Percentiles rank a stretch among this genome's conserved stretches.
Evolutionary conservation across 1,140 invertebrate genomes (phyloP).

Genomic region (Zaprionus ghesquierei): DNA sequence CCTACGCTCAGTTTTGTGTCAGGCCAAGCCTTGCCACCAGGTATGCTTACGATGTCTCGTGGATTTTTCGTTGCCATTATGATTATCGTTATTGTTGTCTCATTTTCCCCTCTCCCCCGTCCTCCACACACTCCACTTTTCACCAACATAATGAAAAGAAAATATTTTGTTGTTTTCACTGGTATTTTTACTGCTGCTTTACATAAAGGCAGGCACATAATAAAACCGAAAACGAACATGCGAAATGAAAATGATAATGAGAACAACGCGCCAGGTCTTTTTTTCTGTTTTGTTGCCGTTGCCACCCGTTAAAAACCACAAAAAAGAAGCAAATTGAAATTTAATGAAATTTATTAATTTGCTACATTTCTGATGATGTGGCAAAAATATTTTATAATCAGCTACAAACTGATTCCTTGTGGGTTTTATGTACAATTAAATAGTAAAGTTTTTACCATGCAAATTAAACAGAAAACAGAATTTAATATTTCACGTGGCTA

Average conservation of each 20-base stretch:
- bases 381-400: slow-evolving; percentile 3
- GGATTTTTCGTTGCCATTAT: slow-evolving; percentile 21
- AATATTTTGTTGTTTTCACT: slow-evolving; percentile 52
- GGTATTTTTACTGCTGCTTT: slow-evolving; percentile 38
- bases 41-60: neutral
- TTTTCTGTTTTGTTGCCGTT: slow-evolving; percentile 16
- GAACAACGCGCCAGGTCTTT: slow-evolving; percentile 42
- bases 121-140: neutral
- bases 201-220: slow-evolving; percentile 36
- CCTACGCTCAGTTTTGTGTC: slow-evolving; percentile 12
- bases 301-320: slow-evolving; percentile 25
- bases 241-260: slow-evolving; percentile 2
- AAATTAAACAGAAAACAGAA: neutral
- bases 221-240: slow-evolving; percentile 19
- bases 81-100: slow-evolving; percentile 37
- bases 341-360: slow-evolving; percentile 63
- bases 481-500: neutral
- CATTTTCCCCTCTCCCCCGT: neutral
- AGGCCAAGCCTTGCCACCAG: too few relatives aligned
- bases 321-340: slow-evolving; percentile 57
- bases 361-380: slow-evolving; percentile 56
- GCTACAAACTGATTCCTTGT: slow-evolving; percentile 24
- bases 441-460: neutral
- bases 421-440: slow-evolving; percentile 4
- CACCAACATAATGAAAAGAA: slow-evolving; percentile 54